Evolutionary conservation across 2,797 vertebrate genomes (phyloP).

Genomic region (Oceanodroma leucorhoa): DNA sequence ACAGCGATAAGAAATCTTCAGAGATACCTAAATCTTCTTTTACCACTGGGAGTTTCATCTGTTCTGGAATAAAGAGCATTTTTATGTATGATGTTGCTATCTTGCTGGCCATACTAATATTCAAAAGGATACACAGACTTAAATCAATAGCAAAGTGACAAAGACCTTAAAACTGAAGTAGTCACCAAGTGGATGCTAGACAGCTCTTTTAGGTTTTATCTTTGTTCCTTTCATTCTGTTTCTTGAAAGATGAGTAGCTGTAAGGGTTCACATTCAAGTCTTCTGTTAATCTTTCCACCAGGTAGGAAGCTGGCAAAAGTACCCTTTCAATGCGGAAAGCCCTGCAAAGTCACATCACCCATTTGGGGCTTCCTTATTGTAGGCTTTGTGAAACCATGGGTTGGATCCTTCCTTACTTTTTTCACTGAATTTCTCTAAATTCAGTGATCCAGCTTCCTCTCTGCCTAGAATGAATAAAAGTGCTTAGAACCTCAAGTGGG

Average conservation of each 20-base stretch:
- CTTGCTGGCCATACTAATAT: slow-evolving; percentile 67
- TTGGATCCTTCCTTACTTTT: background rate
- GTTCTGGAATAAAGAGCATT: slow-evolving; percentile 61
- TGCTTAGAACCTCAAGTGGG: background rate
- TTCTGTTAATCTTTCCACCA: slow-evolving; percentile 61
- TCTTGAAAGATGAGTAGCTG: slow-evolving; percentile 48
- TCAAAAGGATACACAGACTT: slow-evolving; percentile 63
- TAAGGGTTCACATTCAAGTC: slow-evolving; percentile 27
- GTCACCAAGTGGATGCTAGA: slow-evolving; percentile 29
- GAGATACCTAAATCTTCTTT: slow-evolving; percentile 71
- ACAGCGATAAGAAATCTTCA: slow-evolving; percentile 73
- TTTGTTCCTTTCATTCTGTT: slow-evolving; percentile 51
- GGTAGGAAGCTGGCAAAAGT: background rate
- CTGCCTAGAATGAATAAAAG: background rate
- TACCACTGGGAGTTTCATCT: slow-evolving; percentile 61
- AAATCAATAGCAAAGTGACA: slow-evolving; percentile 61
- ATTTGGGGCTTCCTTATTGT: background rate
- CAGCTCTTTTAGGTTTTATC: slow-evolving; percentile 42
- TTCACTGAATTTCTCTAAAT: background rate
- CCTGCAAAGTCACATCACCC: slow-evolving; percentile 2
- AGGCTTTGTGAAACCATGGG: background rate
- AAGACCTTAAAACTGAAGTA: slow-evolving; percentile 54
- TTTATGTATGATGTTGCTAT: slow-evolving; percentile 69
- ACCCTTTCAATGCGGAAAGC: slow-evolving; percentile 2
- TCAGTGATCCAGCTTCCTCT: background rate